Percentiles rank a stretch among this genome's conserved stretches.
Evolutionary conservation across 2,888 invertebrate genomes (phyloP).

Genomic region (Drosophila affinis): DNA sequence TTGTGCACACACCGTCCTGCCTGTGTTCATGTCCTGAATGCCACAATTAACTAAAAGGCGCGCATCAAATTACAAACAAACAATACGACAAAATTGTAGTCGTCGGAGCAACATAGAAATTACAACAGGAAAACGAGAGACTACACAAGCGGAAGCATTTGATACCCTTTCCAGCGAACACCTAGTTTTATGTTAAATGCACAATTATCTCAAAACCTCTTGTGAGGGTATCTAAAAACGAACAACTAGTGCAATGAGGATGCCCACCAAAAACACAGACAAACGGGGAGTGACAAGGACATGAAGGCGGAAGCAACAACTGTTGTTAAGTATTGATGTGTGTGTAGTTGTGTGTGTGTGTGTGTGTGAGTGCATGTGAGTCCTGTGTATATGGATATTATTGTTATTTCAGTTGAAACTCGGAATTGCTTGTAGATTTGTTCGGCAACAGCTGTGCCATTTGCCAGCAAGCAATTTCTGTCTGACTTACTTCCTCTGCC

Average conservation of each 20-base stretch:
- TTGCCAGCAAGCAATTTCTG: conserved; percentile 43
- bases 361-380: not conserved
- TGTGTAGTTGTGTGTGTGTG: not conserved
- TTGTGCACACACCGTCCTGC: conserved; percentile 55
- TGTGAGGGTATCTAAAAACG: not conserved
- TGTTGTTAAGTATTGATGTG: conserved; percentile 32
- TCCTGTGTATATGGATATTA: conserved; percentile 48
- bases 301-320: conserved; percentile 74
- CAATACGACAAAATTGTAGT: conserved; percentile 33
- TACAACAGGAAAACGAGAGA: not conserved
- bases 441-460: conserved; percentile 65
- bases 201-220: not conserved
- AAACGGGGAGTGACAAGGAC: conserved; percentile 62
- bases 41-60: conserved; percentile 78
- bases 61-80: conserved; percentile 78
- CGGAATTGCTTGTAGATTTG: conserved; percentile 70
- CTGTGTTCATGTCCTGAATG: conserved; percentile 70
- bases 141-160: not conserved
- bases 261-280: conserved; percentile 26
- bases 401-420: conserved; percentile 71
- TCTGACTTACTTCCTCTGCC: conserved; percentile 18
- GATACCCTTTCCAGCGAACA: not conserved
- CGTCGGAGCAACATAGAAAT: conserved; percentile 34
- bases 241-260: conserved; percentile 9
- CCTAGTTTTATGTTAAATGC: not conserved